Conservation (phyloP, 2,888 invertebrate species). For the Drosophila monieri region DNA sequence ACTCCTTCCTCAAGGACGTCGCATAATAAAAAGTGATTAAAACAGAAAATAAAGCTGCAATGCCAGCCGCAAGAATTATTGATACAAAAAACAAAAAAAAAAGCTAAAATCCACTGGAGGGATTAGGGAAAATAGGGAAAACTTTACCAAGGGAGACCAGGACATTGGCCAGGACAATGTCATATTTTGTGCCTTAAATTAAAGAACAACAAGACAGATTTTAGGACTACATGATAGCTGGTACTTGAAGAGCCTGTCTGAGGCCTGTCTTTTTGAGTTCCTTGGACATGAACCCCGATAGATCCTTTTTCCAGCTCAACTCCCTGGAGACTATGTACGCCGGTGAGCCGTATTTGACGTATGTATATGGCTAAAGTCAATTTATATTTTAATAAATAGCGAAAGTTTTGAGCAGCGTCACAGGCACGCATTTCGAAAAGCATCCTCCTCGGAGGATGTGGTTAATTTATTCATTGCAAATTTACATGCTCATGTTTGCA, state of each 20-base stretch:
- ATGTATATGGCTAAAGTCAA: conserved; percentile 51
- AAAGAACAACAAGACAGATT: neutral
- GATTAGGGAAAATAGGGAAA: neutral
- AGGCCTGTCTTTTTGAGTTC: no score
- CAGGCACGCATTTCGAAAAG: conserved; percentile 21
- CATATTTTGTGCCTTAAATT: neutral
- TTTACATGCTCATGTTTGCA: conserved; percentile 78
- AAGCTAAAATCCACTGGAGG: neutral
- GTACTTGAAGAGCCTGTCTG: neutral
- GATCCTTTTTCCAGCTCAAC: neutral
- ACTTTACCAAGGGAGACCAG: neutral
- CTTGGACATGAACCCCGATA: neutral
- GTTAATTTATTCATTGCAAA: conserved; percentile 77
- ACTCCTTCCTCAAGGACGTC: conserved; percentile 26
- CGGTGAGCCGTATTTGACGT: neutral
- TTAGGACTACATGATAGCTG: neutral
- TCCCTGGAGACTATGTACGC: neutral
- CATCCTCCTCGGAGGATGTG: conserved; percentile 19
- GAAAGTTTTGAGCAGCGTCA: conserved; percentile 69
- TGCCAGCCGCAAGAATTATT: conserved; percentile 28
- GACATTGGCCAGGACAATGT: neutral
- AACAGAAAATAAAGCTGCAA: conserved; percentile 46
- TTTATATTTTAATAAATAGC: conserved; percentile 72
- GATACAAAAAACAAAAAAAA: conserved; percentile 19
- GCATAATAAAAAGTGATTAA: conserved; percentile 73